phyloP scores from a whole-genome alignment of 2,797 vertebrate genomes.

The Halcyon badia region DNA sequence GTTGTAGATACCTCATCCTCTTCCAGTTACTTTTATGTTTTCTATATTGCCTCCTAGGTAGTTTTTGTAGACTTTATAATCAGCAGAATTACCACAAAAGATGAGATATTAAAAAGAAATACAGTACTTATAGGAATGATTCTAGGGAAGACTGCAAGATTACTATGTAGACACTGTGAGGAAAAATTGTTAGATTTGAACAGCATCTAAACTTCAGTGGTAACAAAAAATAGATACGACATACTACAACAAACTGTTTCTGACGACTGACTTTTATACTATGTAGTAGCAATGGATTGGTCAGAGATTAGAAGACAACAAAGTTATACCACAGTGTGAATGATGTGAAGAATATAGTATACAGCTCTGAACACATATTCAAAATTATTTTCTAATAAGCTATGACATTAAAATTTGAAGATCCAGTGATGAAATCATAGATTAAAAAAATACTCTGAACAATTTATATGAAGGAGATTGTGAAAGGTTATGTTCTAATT shows the following conservation, averaged over 20 bases:
- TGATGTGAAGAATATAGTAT: not conserved
- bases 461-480: not conserved
- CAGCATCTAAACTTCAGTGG: not conserved
- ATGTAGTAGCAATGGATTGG: fast-evolving
- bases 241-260: not conserved
- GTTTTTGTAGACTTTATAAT: not conserved
- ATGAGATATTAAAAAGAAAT: not conserved
- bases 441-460: not conserved
- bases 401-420: not conserved
- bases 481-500: not conserved
- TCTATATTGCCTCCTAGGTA: not conserved
- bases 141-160: not conserved
- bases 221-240: not conserved
- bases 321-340: not conserved
- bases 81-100: not conserved
- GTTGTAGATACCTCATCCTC: not conserved
- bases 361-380: not conserved
- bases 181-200: not conserved
- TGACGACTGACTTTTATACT: not conserved
- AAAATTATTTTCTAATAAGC: not conserved
- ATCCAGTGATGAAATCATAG: not conserved
- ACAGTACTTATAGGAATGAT: not conserved
- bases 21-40: not conserved
- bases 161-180: not conserved
- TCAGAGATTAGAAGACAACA: not conserved